A percentile compares a stretch with the other conserved stretches of the same genome.
Evolutionary conservation across 2,113 vertebrate species (phyloP).

Genomic region (Telmatochromis brachygnathus): DNA sequence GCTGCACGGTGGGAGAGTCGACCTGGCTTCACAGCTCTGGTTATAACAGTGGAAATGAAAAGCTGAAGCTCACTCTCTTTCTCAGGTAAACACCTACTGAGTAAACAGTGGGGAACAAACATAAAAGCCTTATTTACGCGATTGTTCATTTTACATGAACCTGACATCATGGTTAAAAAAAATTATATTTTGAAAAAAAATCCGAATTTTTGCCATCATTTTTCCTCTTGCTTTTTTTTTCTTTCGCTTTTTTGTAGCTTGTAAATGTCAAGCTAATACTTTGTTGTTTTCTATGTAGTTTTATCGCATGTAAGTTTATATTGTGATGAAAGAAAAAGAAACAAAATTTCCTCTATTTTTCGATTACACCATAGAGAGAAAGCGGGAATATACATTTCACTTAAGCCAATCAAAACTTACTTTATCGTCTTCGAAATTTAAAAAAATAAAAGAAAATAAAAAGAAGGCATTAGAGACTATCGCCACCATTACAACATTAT

Average conservation of each 20-base stretch:
- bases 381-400: neutral
- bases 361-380: neutral
- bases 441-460: neutral
- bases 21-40: neutral
- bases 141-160: neutral
- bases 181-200: neutral
- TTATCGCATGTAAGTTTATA: neutral
- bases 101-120: neutral
- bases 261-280: neutral
- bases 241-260: neutral
- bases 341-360: neutral
- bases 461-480: neutral
- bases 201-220: neutral
- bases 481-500: neutral
- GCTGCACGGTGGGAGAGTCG: neutral
- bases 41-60: neutral
- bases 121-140: neutral
- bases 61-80: neutral
- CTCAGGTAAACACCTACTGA: neutral
- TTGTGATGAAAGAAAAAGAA: neutral
- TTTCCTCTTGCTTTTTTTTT: neutral
- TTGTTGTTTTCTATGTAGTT: neutral
- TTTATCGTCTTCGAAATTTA: neutral
- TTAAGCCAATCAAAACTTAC: neutral
- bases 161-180: neutral